These are phyloP conservation scores for Leucophenga montana DNA, from an alignment of 2,888 invertebrate genomes.

Conservation along the genomic window DNA sequence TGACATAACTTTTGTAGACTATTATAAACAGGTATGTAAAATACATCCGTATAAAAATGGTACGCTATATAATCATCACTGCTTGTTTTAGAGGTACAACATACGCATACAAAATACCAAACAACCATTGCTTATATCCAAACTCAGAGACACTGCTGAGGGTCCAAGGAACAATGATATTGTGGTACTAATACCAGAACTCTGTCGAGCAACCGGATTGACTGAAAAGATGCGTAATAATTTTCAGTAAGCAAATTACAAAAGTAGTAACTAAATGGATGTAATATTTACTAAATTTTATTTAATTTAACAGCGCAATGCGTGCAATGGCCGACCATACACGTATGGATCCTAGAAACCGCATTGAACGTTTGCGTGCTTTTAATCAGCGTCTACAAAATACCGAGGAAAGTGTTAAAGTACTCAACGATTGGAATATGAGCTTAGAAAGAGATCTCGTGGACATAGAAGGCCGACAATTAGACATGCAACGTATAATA, in stretches of 20 bases:
- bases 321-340: slow-evolving; percentile 82
- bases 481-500: slow-evolving; percentile 79
- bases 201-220: slow-evolving; percentile 89
- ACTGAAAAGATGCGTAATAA: slow-evolving; percentile 80
- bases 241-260: slow-evolving; percentile 76
- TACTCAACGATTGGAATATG: slow-evolving; percentile 83
- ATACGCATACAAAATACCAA: slow-evolving; percentile 77
- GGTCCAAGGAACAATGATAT: slow-evolving; percentile 80
- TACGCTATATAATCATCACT: no score
- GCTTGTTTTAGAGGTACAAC: slow-evolving; percentile 81
- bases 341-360: slow-evolving; percentile 81
- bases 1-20: slow-evolving; percentile 78
- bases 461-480: slow-evolving; percentile 78
- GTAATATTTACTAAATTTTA: not conserved
- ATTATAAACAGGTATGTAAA: slow-evolving; percentile 77
- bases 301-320: slow-evolving; percentile 74
- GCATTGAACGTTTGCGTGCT: slow-evolving; percentile 79
- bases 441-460: slow-evolving; percentile 78
- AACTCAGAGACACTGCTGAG: slow-evolving; percentile 78
- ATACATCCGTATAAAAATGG: no score
- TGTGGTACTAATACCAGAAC: slow-evolving; percentile 85
- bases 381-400: slow-evolving; percentile 80
- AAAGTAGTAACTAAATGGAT: not conserved
- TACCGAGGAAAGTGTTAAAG: slow-evolving; percentile 76
- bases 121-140: slow-evolving; percentile 88